Percentiles rank a stretch among this genome's conserved stretches.
phyloP scores from a whole-genome alignment of 1,140 invertebrate genomes.

The Oncopodura yosiiana region DNA sequence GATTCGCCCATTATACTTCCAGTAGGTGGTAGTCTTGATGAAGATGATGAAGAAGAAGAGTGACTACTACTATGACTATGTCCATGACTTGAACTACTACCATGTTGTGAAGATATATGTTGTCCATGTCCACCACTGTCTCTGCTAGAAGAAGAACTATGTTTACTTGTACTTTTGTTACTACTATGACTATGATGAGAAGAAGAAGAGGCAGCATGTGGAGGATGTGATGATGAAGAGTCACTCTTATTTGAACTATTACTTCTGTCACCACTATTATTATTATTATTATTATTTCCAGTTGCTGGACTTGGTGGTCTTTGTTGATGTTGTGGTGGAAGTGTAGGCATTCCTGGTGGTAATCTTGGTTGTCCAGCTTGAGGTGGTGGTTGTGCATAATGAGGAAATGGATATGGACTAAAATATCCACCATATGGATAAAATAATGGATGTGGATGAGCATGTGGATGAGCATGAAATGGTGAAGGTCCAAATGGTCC shows the following conservation, averaged over 20 bases:
- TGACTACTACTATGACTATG: too few species aligned
- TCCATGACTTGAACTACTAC: too few species aligned
- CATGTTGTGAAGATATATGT: too few species aligned
- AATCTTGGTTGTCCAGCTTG: slow-evolving; percentile 33
- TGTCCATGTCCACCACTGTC: background rate
- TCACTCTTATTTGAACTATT: too few species aligned
- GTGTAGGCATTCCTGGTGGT: slow-evolving; percentile 33
- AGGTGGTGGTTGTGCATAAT: slow-evolving; percentile 57
- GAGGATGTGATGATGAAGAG: slow-evolving; percentile 45
- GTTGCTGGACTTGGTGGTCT: slow-evolving; percentile 45
- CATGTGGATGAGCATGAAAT: slow-evolving; percentile 32
- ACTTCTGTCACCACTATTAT: too few species aligned
- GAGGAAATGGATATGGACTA: slow-evolving; percentile 25
- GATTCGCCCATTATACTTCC: too few species aligned
- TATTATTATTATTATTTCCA: too few species aligned
- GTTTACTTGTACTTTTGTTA: too few species aligned
- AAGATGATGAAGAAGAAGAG: too few species aligned
- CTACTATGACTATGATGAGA: too few species aligned
- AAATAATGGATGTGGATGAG: slow-evolving; percentile 30
- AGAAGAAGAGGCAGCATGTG: background rate
- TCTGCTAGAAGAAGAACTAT: background rate
- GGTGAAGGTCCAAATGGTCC: slow-evolving; percentile 31
- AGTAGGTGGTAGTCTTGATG: too few species aligned
- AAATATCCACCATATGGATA: slow-evolving; percentile 30
- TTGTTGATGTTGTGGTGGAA: slow-evolving; percentile 55